phyloP scores from a whole-genome alignment of 2,113 vertebrate genomes.

The Elephas maximus region DNA sequence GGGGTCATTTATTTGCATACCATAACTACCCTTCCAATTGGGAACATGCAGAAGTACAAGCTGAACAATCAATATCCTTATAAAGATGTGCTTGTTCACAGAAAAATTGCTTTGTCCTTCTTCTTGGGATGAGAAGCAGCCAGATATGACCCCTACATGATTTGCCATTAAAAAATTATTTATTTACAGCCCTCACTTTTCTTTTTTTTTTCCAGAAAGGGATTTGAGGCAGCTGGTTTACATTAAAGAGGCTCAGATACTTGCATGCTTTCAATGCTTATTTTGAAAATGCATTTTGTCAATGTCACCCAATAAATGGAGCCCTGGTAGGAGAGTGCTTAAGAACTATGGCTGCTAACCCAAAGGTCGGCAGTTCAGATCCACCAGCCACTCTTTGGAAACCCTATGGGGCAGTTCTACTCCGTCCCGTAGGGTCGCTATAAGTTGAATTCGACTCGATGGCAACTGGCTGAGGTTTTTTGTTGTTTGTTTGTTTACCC shows the following conservation, averaged over 20 bases:
- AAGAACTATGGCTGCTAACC: too few relatives aligned
- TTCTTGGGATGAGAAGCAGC: not conserved
- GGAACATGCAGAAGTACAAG: conserved; percentile 12
- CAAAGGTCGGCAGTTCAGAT: too few relatives aligned
- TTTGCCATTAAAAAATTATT: not conserved
- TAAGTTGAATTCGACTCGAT: too few relatives aligned
- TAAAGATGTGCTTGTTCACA: not conserved
- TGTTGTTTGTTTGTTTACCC: not conserved
- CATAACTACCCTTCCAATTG: not conserved
- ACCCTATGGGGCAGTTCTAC: too few relatives aligned
- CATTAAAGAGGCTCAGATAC: conserved; percentile 12
- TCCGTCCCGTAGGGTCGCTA: too few relatives aligned
- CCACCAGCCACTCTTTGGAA: too few relatives aligned
- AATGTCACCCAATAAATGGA: not conserved
- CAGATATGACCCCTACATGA: not conserved
- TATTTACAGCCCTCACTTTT: conserved; percentile 24
- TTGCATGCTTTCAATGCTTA: conserved; percentile 35
- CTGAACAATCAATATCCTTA: not conserved
- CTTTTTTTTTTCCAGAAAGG: not conserved
- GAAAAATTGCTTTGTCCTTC: conserved; percentile 45
- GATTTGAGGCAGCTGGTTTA: conserved; percentile 2
- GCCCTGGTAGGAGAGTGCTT: too few relatives aligned
- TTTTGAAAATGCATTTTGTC: conserved; percentile 8
- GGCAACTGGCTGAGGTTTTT: too few relatives aligned
- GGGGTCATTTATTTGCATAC: not conserved